Percentiles rank a stretch among this genome's conserved stretches.
Evolutionary conservation across 2,888 invertebrate species (phyloP).

Genomic region (Eustalomyia histrio): DNA sequence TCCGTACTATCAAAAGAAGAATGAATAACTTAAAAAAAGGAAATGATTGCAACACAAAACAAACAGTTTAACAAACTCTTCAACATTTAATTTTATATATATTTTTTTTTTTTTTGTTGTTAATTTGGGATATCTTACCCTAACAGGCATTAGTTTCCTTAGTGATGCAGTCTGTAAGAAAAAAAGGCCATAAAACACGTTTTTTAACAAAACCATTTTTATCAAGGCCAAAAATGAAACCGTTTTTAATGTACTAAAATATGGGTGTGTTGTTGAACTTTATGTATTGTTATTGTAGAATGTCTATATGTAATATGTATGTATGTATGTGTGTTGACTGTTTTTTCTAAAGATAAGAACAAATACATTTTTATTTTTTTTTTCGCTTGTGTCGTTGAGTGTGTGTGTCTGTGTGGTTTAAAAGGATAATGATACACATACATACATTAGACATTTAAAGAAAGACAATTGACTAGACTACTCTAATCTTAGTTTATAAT

Average conservation of each 20-base stretch:
- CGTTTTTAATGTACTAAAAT: constrained; percentile 40
- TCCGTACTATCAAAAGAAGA: not conserved
- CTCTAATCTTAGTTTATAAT: constrained; percentile 2
- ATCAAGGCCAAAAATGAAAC: constrained; percentile 63
- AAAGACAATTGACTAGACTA: constrained; percentile 39
- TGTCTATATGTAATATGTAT: constrained; percentile 4
- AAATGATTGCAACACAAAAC: constrained; percentile 40
- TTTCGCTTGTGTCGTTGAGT: not conserved
- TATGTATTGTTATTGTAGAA: constrained; percentile 1
- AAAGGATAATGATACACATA: constrained; percentile 38
- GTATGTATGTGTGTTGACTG: constrained; percentile 23
- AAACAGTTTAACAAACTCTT: constrained; percentile 33
- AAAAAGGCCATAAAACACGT: constrained; percentile 64
- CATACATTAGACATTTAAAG: constrained; percentile 6
- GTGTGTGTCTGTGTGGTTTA: constrained; percentile 7
- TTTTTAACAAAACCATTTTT: constrained; percentile 60
- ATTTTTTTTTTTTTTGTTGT: constrained; percentile 47
- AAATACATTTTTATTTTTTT: not conserved
- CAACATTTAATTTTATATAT: constrained; percentile 36
- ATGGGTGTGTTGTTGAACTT: constrained; percentile 45
- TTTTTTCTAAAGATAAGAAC: constrained; percentile 3
- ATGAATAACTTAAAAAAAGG: constrained; percentile 12
- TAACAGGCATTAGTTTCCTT: constrained; percentile 78
- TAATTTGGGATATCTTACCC: constrained; percentile 71
- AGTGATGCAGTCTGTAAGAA: constrained; percentile 73